phyloP scores from a whole-genome alignment of 2,113 vertebrate genomes.

The Alosa alosa region DNA sequence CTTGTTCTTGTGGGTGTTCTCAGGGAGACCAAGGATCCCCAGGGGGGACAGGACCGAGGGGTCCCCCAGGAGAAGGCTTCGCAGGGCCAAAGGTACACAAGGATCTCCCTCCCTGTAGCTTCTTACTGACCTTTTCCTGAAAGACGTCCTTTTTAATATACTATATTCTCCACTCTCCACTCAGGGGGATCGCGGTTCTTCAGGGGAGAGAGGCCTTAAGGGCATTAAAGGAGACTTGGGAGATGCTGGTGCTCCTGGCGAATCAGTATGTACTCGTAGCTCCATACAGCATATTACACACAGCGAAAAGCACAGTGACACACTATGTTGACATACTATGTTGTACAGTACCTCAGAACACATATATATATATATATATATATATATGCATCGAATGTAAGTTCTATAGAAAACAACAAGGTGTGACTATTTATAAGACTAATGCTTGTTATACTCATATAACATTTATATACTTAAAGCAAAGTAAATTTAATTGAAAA shows the following conservation, averaged over 20 bases:
- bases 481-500: too few relatives aligned
- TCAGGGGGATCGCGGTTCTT: constrained; percentile 80
- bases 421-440: too few relatives aligned
- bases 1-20: constrained; percentile 19
- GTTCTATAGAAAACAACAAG: too few relatives aligned
- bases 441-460: too few relatives aligned
- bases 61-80: constrained; percentile 80
- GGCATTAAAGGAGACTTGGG: constrained; percentile 81
- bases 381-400: too few relatives aligned
- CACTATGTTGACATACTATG: too few relatives aligned
- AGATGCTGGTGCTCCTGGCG: constrained; percentile 75
- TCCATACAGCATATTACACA: background rate
- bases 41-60: constrained; percentile 81
- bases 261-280: constrained; percentile 67
- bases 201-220: constrained; percentile 80
- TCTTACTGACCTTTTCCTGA: background rate
- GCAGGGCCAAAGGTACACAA: constrained; percentile 79
- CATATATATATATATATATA: too few relatives aligned
- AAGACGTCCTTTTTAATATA: background rate
- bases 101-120: background rate
- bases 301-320: background rate
- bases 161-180: constrained; percentile 11
- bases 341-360: background rate
- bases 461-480: too few relatives aligned
- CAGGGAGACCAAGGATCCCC: constrained; percentile 84